Base-by-base conservation (phyloP, 1,140 invertebrate genomes). In the Ceratina japonica region DNA sequence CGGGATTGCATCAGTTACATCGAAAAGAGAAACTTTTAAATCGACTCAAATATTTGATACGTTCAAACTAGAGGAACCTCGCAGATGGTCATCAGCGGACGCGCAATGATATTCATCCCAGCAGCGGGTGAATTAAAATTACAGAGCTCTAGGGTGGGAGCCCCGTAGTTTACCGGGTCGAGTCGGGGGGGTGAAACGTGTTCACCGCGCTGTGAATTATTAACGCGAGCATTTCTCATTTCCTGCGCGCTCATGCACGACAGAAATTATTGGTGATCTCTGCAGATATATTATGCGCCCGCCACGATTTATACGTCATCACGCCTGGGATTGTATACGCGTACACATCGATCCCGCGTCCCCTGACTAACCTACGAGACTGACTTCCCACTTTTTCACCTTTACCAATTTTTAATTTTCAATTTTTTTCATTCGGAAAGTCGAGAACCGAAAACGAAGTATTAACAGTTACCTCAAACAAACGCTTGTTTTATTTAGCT, bases 171-270 rank as follows among this genome's bases (percentile, higher is more conserved):
- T 49, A 63, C 75, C 59, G 10, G 18, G 18, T 18, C 27, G 18
- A 44, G 37, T 44, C 37, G 5, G 37, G 5, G 37, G 37, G 37
- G 37, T 16, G 71, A 65, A 73, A 66, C 70, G 70, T 66, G 77
- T 65, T 74, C 71, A 61, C 61, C 77, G 22, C 77, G 10, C 7
- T 66, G 70, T 66, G 77, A 79, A 79, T 79, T 79, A 79, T 79
- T 79, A 74, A 79, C 77, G 77, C 71, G 70, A 73, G 62, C 71
- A 66, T 79, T 79, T 79, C 71, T 79, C 77, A 73, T 73, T 79
- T 73, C 77, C 63, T 70, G 52, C 22, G 27, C 62, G 70, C 62
- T 52, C 71, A 65, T 59, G 77, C 70, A 62, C 77, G 71, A 74
- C 62, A 79, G 70, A 73, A 73, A 79, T 79, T 73, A 74, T 73